Base-by-base conservation (phyloP, 2,797 vertebrate genomes). In the Diglossa cyanea region DNA sequence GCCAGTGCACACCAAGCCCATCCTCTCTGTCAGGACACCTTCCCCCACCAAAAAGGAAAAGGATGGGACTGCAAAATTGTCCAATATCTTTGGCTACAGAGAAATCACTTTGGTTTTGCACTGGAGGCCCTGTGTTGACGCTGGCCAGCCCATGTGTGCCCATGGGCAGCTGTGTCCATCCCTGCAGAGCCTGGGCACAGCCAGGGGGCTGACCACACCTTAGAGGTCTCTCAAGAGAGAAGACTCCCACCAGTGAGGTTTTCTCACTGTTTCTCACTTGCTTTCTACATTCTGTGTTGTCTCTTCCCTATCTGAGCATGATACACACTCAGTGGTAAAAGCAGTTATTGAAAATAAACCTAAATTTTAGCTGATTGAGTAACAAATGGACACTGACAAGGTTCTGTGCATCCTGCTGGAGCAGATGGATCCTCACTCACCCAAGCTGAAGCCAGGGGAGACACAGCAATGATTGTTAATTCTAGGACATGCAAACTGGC, bases 261-360 rank as follows among this genome's bases (percentile, higher is more conserved):
- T 97, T 97, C 92, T 96, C 89, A 93, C 71, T 95, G 96, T 95
- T 96, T 90, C 51, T 53, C 51, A 31, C 51, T 96, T 96, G 97
- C 98, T 98, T 98, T 97, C 96, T 94, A 78, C 71, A 65, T 94
- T 94, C 94, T 83, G 31, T 86, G 78, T 68, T 90, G 97, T 97
- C 93, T 97, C 92, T 90, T 96, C 96, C 89, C 94, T 96, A 96
- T 87, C 93, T 79, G 83, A 97, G 90, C 58, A 96, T 92, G 94
- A 97, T 93, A 96, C 92, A 96, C 82, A 92, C 90, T 97, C 96
- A 96, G 96, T 95, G 93, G 92, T 84, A 96, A 97, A 97, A 70
- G 86, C 92, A 96, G 93, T 96, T 92, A 94, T 85, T 81, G 86
- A 95, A 96, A 97, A 96, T 91, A 95, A 97, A 97, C 72, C 77